Base-by-base conservation (phyloP, 1,140 invertebrate genomes). In the Bombus ignitus region DNA sequence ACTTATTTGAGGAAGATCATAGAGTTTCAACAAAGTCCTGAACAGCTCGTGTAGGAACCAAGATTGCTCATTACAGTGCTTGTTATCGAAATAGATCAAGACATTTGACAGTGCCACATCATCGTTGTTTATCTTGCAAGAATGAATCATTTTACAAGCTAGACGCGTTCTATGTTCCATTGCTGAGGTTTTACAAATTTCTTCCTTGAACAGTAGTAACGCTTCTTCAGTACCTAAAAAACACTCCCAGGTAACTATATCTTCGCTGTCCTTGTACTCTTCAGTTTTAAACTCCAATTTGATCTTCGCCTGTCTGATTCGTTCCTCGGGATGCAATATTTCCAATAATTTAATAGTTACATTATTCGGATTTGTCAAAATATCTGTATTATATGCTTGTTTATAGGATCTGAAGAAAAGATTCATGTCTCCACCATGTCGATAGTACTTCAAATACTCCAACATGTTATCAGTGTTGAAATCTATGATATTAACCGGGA, bases 111-210 rank as follows among this genome's bases (percentile, higher is more conserved):
- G 80, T 2, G 90, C 85, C 12, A 89, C 35, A 13, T 91, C 66
- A 71, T 93, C 90, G 0, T 92, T 47, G 68, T 95, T 95, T 0
- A 95, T 75, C 28, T 88, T 91, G 65, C 93, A 95, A 13, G 74
- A 83, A 32, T 86, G 91, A 9, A 95, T 89, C 78, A 95, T 71
- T 37, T 92, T 86, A 0, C 83, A n/a, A 1, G 92, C 71, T 2
- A 93, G n/a, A 0, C 37, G 5, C 2, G 78, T 0, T 62, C 92
- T 86, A 0, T 82, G 39, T 1, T 78, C 39, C 10, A 66, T 22
- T 12, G 84, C 70, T 13, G 87, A 78, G 22, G 72, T 47, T 39
- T 85, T 91, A 0, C 10, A 1, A 22, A 95, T 93, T 81, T 92
- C 74, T 1, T 68, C 18, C 74, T 90, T 94, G 1, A 95, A 85